phyloP scores from a whole-genome alignment of 2,888 invertebrate species.

The Melikaiella ostensackeni region DNA sequence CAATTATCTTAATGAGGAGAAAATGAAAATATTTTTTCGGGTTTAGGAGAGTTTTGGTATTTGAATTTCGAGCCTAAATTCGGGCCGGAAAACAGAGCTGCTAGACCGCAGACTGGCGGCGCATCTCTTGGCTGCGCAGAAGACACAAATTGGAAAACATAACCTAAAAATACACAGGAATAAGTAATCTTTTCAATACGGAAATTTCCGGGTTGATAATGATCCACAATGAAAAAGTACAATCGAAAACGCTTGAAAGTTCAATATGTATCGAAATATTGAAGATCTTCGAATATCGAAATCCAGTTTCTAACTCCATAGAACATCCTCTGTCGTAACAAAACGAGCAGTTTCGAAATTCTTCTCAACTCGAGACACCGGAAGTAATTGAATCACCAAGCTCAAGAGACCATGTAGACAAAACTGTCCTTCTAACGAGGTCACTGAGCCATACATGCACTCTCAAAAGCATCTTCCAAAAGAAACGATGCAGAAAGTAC shows the following conservation, averaged over 20 bases:
- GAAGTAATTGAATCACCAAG: slow-evolving; percentile 30
- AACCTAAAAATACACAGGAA: no score
- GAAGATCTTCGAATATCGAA: neutral
- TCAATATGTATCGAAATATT: neutral
- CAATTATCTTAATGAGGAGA: no score
- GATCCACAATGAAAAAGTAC: neutral
- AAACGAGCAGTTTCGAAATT: slow-evolving; percentile 9
- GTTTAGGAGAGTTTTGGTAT: no score
- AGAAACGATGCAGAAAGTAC: slow-evolving; percentile 8
- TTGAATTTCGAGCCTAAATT: no score
- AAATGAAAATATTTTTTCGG: neutral
- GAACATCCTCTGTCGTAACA: neutral
- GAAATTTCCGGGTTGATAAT: neutral
- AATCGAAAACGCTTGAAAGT: neutral
- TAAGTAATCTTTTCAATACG: no score
- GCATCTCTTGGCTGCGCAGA: no score
- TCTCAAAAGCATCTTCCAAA: slow-evolving; percentile 16
- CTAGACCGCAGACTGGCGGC: no score
- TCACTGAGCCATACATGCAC: slow-evolving; percentile 15
- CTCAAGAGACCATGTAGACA: slow-evolving; percentile 16
- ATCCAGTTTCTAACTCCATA: neutral
- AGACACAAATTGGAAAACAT: no score
- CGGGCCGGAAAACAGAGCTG: no score
- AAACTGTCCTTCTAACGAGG: slow-evolving; percentile 24
- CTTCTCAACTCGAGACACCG: neutral